Evolutionary conservation across 2,113 vertebrate species (phyloP), one percentile per base, ranked within the genome.

Genomic region (Laticauda laticaudata): DNA sequence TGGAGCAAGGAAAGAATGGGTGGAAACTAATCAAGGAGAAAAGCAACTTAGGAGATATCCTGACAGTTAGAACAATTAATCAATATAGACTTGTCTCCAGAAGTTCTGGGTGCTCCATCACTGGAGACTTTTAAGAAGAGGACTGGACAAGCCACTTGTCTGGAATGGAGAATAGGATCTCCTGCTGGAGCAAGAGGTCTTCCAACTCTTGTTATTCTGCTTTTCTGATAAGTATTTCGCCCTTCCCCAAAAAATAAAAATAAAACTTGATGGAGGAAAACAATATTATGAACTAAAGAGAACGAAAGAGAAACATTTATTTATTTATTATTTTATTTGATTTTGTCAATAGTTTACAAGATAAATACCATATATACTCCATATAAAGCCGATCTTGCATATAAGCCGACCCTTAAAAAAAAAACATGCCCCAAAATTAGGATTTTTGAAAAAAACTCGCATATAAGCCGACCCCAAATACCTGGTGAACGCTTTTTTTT

Each of bases 171-270:
- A 2, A 18, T 6, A 69, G 4, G 12, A 4, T n/a, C 0, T 69
- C 12, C 61, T 69, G 11, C 5, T 2, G 6, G 0, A n/a, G 5
- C 4, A 69, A 0, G 1, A 0, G 61, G 11, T 29, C 2, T n/a
- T 34, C 29, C 2, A 69, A 69, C 14, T 69, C 61, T n/a, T n/a
- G 64, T 69, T n/a, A 15, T 29, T 64, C 61, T 69, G 61, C 4
- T 69, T n/a, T 69, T 69, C 29, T 34, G 29, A 69, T 69, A 69
- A 69, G 4, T n/a, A 15, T 69, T 69, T 69, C n/a, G 64, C 12
- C 4, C 5, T 34, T 5, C 29, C 64, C 24, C 54, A 23, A 1
- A 3, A 69, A 64, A 64, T 64, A 64, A 64, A 59, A 69, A 69
- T n/a, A 69, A 81, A 81, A 39, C 1, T 1, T 18, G 39, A 8